These are phyloP conservation scores for Danio rerio DNA, from an alignment of 2,113 vertebrate genomes.

Conservation along the genomic window GRCz12tu NC_133181.1:30844001-30844500, in stretches of 20 bases:
- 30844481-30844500: too few relatives aligned
- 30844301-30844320: too few relatives aligned
- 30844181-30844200: neutral
- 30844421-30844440: too few relatives aligned
- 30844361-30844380: too few relatives aligned
- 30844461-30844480: too few relatives aligned
- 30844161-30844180: neutral
- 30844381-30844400: too few relatives aligned
- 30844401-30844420: too few relatives aligned
- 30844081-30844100: neutral
- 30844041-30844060: constrained; percentile 19
- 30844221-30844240: neutral
- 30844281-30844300: too few relatives aligned
- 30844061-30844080: constrained; percentile 11
- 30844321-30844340: too few relatives aligned
- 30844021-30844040: constrained; percentile 9
- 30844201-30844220: neutral
- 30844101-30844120: constrained; percentile 30
- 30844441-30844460: too few relatives aligned
- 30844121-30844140: constrained; percentile 6
- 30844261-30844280: too few relatives aligned
- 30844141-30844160: neutral
- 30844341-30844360: too few relatives aligned
- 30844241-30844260: neutral
- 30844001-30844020: constrained; percentile 49